phyloP scores from a whole-genome alignment of 2,888 invertebrate species.

The Sphecodes monilicornis region DNA sequence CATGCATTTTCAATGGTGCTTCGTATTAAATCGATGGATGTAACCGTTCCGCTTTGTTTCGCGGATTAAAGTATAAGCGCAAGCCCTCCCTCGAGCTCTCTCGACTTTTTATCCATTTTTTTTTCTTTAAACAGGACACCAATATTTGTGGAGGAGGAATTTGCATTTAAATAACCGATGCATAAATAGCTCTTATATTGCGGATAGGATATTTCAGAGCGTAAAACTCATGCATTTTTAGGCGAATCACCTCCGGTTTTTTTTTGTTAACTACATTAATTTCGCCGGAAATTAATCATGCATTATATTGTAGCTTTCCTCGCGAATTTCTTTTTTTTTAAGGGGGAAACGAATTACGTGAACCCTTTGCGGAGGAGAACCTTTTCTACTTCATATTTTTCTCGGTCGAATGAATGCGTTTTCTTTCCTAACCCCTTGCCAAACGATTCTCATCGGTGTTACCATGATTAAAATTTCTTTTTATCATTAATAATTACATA shows the following conservation, averaged over 20 bases:
- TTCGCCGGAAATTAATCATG: not conserved
- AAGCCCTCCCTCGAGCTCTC: not conserved
- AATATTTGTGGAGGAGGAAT: slow-evolving; percentile 9
- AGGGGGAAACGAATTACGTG: not conserved
- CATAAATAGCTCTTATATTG: slow-evolving; percentile 10
- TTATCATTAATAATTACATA: no score
- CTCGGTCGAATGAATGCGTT: not conserved
- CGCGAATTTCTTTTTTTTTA: not conserved
- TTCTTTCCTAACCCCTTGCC: no score
- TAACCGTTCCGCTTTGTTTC: not conserved
- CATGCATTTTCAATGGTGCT: slow-evolving; percentile 37
- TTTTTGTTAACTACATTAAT: slow-evolving; percentile 4
- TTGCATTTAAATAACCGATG: slow-evolving; percentile 16
- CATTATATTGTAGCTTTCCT: not conserved
- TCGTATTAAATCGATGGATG: slow-evolving; percentile 11
- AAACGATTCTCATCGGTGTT: not conserved
- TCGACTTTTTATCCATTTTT: not conserved
- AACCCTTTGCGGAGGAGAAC: not conserved
- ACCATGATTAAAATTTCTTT: not conserved
- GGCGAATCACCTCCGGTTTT: not conserved
- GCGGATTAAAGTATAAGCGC: not conserved
- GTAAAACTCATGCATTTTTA: slow-evolving; percentile 15
- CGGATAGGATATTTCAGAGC: slow-evolving; percentile 8
- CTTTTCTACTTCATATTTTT: not conserved
- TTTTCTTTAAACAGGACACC: not conserved